A percentile compares a stretch with the other conserved stretches of the same genome.
These are phyloP conservation scores for Mimas tiliae DNA, from an alignment of 2,888 invertebrate genomes.

Conservation along the genomic window DNA sequence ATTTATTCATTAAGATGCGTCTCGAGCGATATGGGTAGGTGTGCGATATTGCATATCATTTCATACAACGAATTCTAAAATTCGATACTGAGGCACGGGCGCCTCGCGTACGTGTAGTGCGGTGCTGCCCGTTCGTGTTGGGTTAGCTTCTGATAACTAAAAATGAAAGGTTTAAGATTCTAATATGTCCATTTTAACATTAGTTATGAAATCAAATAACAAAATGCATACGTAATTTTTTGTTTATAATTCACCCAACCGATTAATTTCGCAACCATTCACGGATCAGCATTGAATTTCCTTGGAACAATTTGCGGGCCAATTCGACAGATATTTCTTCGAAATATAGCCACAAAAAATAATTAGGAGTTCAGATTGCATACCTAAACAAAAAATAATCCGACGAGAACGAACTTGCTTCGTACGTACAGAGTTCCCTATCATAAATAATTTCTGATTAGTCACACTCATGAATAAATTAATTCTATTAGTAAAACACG, in stretches of 20 bases:
- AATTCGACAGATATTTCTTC: not conserved
- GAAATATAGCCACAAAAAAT: not conserved
- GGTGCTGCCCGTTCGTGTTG: no score
- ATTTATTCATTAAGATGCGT: no score
- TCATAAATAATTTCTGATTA: not conserved
- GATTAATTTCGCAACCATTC: conserved; percentile 2
- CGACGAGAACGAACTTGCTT: not conserved
- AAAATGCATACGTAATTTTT: not conserved
- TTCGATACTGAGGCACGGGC: no score
- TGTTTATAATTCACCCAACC: not conserved
- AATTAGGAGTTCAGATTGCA: not conserved
- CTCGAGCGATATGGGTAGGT: no score
- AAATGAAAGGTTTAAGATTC: no score
- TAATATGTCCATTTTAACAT: not conserved
- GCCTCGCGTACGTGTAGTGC: no score
- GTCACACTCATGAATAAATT: not conserved
- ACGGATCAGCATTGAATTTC: not conserved
- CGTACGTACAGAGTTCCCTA: not conserved
- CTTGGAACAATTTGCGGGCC: not conserved
- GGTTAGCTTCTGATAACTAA: no score
- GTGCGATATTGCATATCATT: no score
- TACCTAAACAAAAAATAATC: not conserved
- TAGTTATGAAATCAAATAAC: not conserved
- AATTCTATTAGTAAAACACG: not conserved
- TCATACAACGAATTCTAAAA: no score